These are phyloP conservation scores for human (Homo sapiens) DNA, from an alignment of 2,113 vertebrate genomes.

Conservation along the genomic window GRCh38 chr19:3339501-3340000, in stretches of 20 bases:
- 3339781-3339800: neutral
- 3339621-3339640: accelerated
- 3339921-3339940: neutral
- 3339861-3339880: accelerated
- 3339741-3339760: too few species aligned
- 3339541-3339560: too few species aligned
- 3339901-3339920: neutral
- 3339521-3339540: too few species aligned
- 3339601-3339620: accelerated
- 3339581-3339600: too few species aligned
- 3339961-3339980: neutral
- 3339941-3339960: neutral
- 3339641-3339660: too few species aligned
- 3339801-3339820: neutral
- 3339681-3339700: too few species aligned
- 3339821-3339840: neutral
- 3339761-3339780: neutral
- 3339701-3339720: accelerated
- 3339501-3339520: too few species aligned
- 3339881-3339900: neutral
- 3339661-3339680: too few species aligned
- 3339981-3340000: neutral
- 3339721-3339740: too few species aligned
- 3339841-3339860: neutral
- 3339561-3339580: too few species aligned